phyloP scores from a whole-genome alignment of 2,888 invertebrate species.

The Mayetiola destructor region DNA sequence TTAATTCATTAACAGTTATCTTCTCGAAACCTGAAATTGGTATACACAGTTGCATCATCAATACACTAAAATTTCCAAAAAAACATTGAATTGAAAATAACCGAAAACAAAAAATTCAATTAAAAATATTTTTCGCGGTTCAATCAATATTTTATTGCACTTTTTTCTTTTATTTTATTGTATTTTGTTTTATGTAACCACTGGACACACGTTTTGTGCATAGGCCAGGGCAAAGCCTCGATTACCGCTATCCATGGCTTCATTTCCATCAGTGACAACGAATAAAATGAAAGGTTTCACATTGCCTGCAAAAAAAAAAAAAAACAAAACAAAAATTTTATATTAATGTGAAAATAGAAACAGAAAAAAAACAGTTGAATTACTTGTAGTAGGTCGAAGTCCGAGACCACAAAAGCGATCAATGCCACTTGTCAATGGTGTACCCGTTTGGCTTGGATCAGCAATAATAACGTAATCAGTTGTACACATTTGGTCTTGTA shows the following conservation, averaged over 20 bases:
- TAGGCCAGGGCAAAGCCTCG: conserved; percentile 59
- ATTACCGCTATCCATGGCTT: conserved; percentile 52
- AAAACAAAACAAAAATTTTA: conserved; percentile 17
- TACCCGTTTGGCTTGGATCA: conserved; percentile 41
- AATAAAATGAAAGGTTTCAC: conserved; percentile 60
- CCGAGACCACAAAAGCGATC: conserved; percentile 67
- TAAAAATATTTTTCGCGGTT: too few species aligned
- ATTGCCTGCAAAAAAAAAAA: conserved; percentile 36
- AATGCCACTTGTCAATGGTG: conserved; percentile 31
- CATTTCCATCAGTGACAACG: conserved; percentile 50
- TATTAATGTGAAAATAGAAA: background rate
- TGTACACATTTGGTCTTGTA: conserved; percentile 45
- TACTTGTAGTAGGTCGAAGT: conserved; percentile 48
- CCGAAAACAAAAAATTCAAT: too few species aligned
- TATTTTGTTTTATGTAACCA: conserved; percentile 19
- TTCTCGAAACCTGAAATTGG: too few species aligned
- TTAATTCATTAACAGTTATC: too few species aligned
- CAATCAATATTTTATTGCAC: too few species aligned
- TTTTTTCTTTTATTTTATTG: too few species aligned
- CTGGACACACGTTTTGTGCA: conserved; percentile 48
- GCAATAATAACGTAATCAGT: conserved; percentile 65
- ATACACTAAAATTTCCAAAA: too few species aligned
- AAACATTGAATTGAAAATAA: too few species aligned
- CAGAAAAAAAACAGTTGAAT: conserved; percentile 27
- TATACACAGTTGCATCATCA: too few species aligned